Evolutionary conservation across 2,888 invertebrate genomes (phyloP).

Genomic region (Frankliniella fusca): DNA sequence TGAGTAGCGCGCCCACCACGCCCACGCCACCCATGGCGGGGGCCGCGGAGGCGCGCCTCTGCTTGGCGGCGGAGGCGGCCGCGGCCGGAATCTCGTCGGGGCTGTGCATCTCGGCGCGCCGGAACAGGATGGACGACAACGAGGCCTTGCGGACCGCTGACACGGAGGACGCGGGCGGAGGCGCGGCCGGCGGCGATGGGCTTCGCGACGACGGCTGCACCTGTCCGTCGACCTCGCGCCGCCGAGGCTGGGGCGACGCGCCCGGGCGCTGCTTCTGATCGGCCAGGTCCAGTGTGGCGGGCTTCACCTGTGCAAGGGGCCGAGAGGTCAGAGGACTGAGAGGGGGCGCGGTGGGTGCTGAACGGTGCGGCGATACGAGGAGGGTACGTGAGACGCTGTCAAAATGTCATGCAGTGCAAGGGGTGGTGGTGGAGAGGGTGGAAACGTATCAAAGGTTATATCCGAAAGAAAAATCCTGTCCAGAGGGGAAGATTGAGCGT

Average conservation of each 20-base stretch:
- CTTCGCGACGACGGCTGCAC: not conserved
- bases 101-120: conserved; percentile 8
- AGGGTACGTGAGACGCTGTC: too few relatives aligned
- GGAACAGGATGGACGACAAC: conserved; percentile 13
- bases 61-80: not conserved
- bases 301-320: not conserved
- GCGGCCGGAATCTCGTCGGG: not conserved
- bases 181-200: not conserved
- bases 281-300: not conserved
- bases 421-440: too few relatives aligned
- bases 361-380: too few relatives aligned
- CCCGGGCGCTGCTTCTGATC: not conserved
- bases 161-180: not conserved
- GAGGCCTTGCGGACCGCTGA: not conserved
- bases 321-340: too few relatives aligned
- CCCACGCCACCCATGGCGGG: not conserved
- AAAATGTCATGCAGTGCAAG: too few relatives aligned
- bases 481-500: too few relatives aligned
- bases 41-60: conserved; percentile 12
- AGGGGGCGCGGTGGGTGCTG: not conserved
- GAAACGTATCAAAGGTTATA: too few relatives aligned
- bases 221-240: not conserved
- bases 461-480: too few relatives aligned
- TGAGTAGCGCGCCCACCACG: not conserved
- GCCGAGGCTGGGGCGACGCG: conserved; percentile 7